phyloP scores from a whole-genome alignment of 2,113 vertebrate species.

The Neotoma lepida region DNA sequence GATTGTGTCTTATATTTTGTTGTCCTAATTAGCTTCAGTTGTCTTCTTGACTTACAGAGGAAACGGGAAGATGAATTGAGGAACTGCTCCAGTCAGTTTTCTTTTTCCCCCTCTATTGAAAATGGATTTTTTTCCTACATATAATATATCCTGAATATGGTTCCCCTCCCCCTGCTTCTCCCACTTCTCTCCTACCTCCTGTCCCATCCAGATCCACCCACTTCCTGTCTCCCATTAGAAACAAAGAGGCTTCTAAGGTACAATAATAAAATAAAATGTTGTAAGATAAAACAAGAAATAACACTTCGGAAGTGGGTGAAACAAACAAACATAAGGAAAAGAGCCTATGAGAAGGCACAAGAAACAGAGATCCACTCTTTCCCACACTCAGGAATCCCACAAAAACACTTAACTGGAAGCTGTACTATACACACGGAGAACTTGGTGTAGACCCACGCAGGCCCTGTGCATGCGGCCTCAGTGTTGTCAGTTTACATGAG shows the following conservation, averaged over 20 bases:
- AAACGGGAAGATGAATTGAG: background rate
- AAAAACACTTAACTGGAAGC: background rate
- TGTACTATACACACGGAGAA: background rate
- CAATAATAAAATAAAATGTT: background rate
- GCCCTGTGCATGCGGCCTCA: background rate
- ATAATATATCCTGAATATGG: background rate
- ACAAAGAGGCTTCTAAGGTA: background rate
- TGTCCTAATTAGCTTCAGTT: background rate
- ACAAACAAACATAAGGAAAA: background rate
- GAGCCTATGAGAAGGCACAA: background rate
- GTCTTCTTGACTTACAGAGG: background rate
- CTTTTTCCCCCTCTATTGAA: background rate
- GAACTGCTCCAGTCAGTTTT: background rate
- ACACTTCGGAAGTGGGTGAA: background rate
- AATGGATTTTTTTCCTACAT: background rate
- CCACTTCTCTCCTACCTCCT: background rate
- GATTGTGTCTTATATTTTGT: background rate
- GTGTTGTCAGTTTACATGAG: background rate
- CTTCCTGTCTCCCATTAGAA: background rate
- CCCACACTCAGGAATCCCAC: background rate
- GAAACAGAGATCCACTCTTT: background rate
- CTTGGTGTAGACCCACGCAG: background rate
- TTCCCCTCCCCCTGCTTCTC: background rate
- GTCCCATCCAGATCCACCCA: background rate
- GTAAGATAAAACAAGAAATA: background rate